These are phyloP conservation scores for Micromussa lordhowensis DNA, from an alignment of 92 coral and sea anemone species.

Conservation along the genomic window DNA sequence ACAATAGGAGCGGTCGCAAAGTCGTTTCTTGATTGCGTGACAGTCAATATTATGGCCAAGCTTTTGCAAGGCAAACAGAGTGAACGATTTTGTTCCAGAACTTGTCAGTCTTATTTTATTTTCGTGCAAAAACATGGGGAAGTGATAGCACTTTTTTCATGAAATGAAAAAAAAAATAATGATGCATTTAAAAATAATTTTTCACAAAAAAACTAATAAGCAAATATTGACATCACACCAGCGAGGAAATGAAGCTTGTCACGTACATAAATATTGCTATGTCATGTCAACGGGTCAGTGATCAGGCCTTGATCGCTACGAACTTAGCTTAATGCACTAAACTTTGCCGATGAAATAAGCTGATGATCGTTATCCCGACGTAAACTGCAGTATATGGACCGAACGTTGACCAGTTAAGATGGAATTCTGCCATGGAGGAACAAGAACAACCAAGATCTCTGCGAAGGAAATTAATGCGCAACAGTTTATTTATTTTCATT, in stretches of 20 bases:
- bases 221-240: neutral
- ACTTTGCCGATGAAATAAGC: neutral
- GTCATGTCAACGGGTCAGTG: neutral
- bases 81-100: neutral
- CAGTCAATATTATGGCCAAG: too few relatives aligned
- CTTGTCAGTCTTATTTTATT: neutral
- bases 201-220: neutral
- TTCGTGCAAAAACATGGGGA: neutral
- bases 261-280: neutral
- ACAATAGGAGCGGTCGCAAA: constrained; percentile 11
- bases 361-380: neutral
- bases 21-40: neutral
- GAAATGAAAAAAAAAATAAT: neutral
- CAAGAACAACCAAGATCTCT: constrained; percentile 6
- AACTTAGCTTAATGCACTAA: neutral
- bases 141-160: neutral
- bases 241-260: neutral
- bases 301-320: neutral
- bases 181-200: neutral
- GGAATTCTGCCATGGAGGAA: constrained; percentile 22
- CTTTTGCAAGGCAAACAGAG: neutral
- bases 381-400: neutral
- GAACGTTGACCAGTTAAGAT: neutral
- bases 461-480: constrained; percentile 28
- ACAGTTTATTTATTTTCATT: constrained; percentile 21